A percentile compares a stretch with the other conserved stretches of the same genome.
Conservation (phyloP, 2,888 invertebrate genomes). For the Leptura quadrifasciata region DNA sequence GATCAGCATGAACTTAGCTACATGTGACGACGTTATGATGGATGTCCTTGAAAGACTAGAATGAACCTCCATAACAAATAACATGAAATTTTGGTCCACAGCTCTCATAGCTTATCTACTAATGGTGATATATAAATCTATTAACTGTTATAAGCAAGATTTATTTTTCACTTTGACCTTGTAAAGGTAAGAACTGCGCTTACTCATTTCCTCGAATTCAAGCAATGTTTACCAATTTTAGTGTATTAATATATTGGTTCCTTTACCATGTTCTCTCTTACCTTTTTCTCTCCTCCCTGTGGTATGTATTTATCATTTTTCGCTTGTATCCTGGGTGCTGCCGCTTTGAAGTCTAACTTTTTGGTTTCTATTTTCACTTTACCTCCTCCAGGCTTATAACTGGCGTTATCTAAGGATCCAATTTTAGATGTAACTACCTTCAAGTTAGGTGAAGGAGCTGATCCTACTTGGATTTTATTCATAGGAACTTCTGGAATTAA, state of each 20-base stretch:
- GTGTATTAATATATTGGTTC: background rate
- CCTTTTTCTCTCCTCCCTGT: conserved; percentile 94
- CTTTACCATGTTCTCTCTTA: conserved; percentile 68
- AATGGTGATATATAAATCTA: too few species aligned
- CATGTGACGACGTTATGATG: too few species aligned
- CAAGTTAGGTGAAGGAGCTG: conserved; percentile 93
- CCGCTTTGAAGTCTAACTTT: conserved; percentile 89
- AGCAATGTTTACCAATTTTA: too few species aligned
- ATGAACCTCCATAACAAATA: too few species aligned
- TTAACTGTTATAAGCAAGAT: too few species aligned
- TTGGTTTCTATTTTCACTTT: conserved; percentile 91
- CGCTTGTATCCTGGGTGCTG: conserved; percentile 91
- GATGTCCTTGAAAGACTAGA: too few species aligned
- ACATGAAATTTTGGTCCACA: too few species aligned
- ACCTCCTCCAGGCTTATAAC: conserved; percentile 92
- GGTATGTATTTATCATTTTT: conserved; percentile 92
- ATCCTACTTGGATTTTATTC: conserved; percentile 95
- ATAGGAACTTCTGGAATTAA: conserved; percentile 84
- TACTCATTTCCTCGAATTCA: too few species aligned
- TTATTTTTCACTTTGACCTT: too few species aligned
- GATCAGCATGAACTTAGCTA: too few species aligned
- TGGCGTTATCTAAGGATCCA: conserved; percentile 92
- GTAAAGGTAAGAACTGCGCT: too few species aligned
- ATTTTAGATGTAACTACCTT: conserved; percentile 95
- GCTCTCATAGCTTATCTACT: too few species aligned